phyloP scores from a whole-genome alignment of 2,113 vertebrate species.

The Grus americana region DNA sequence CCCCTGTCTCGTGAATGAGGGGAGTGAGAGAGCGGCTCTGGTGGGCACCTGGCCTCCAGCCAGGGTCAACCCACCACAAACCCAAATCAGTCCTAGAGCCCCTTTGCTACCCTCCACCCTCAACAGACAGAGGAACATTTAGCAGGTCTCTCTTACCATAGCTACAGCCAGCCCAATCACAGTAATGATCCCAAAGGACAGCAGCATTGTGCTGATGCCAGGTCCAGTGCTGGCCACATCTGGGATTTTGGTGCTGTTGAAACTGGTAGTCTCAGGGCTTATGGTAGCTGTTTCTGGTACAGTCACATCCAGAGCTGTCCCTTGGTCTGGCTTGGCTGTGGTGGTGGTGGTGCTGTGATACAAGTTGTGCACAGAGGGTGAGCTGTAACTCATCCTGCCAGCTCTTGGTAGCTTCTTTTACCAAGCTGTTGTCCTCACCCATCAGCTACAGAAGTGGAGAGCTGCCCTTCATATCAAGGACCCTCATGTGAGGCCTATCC shows the following conservation, averaged over 20 bases:
- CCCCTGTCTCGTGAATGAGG: too few species aligned
- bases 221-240: constrained; percentile 72
- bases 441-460: background rate
- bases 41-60: too few species aligned
- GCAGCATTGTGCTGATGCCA: constrained; percentile 85
- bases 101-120: background rate
- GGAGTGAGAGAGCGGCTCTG: too few species aligned
- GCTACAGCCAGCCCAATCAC: constrained; percentile 90
- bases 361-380: constrained; percentile 42
- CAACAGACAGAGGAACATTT: background rate
- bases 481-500: background rate
- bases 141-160: constrained; percentile 81
- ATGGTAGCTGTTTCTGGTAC: constrained; percentile 74
- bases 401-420: background rate
- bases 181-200: constrained; percentile 94
- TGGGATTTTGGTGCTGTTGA: constrained; percentile 86
- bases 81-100: background rate
- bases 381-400: constrained; percentile 71
- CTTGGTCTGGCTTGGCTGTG: constrained; percentile 30
- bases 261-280: constrained; percentile 81
- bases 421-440: background rate
- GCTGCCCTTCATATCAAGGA: background rate
- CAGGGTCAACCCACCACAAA: too few species aligned
- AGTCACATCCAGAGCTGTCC: constrained; percentile 56
- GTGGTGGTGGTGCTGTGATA: constrained; percentile 30